Percentiles rank a stretch among this genome's conserved stretches.
Conservation (phyloP, 2,888 invertebrate genomes). For the Hymenopus coronatus region DNA sequence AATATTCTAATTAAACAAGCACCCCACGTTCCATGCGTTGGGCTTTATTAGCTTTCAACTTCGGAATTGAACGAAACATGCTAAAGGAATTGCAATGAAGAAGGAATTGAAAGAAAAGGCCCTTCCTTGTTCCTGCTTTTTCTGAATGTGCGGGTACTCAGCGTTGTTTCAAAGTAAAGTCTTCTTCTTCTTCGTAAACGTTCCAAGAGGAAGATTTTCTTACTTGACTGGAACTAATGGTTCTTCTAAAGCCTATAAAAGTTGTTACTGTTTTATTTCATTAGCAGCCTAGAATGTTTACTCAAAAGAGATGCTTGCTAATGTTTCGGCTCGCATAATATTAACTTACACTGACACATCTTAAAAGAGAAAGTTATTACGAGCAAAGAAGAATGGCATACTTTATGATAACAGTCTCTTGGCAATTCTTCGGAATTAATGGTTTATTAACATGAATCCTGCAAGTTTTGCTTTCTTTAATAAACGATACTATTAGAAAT, state of each 20-base stretch:
- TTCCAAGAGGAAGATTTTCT: not conserved
- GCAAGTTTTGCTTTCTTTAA: no score
- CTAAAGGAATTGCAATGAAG: not conserved
- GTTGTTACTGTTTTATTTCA: not conserved
- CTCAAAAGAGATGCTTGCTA: not conserved
- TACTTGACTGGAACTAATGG: not conserved
- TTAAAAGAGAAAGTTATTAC: not conserved
- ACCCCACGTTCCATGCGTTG: not conserved
- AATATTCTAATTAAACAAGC: not conserved
- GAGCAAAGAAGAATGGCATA: not conserved
- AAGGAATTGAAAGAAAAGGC: not conserved
- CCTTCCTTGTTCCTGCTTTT: not conserved
- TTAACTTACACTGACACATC: not conserved
- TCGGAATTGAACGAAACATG: not conserved
- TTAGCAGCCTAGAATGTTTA: not conserved
- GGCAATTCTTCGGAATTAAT: no score
- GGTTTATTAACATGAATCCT: no score
- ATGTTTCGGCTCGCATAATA: not conserved
- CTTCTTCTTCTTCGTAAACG: not conserved
- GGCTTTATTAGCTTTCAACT: not conserved
- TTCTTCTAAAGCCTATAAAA: not conserved
- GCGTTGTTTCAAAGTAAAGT: not conserved
- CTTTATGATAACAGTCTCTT: no score
- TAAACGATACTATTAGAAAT: no score
- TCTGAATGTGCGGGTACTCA: not conserved